Evolutionary conservation across 2,113 vertebrate genomes (phyloP), one percentile per base, ranked within the genome.

Genomic region (Nicator chloris): DNA sequence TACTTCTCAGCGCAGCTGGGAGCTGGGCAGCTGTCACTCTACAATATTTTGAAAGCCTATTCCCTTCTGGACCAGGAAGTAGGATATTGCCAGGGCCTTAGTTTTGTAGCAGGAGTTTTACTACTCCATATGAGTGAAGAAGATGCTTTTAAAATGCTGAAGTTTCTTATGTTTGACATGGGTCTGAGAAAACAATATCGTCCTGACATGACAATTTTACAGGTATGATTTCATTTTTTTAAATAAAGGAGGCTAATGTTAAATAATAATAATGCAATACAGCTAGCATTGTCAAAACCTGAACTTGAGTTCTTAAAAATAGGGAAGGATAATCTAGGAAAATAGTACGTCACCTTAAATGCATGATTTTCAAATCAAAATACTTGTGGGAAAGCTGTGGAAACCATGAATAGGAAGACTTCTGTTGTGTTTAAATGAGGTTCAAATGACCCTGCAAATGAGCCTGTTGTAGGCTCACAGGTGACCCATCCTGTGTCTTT

Each of bases 41-140:
- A 98, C 93, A 98, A 98, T 93, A 98, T 98, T 76, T 86, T 98
- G 93, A 98, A 98, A 84, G 98, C 98, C 72, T 98, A 98, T 93
- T 98, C 98, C 0, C 98, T 98, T 61, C 97, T 98, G 24, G 98
- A 98, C 96, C 98, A 96, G 47, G 98, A 98, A 96, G 98, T 98
- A 23, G 98, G 98, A 16, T 98, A 98, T 79, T 98, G 98, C 93
- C 98, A 98, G 57, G 98, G 98, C 23, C 98, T 98, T 47, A 98
- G 98, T 95, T 98, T 98, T 64, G 98, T 98, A 31, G 98, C 98
- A 4, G 98, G 98, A 75, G 97, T 98, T 75, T 54, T 98, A 77
- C 93, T 98, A 28, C 98, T 98, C 54, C 98, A 98, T 50, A 98
- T 98, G 98, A 97, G 97, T 53, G 98, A 98, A 93, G 98, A 98